phyloP scores from a whole-genome alignment of 2,797 vertebrate species.

The Gambusia yucatana region DNA sequence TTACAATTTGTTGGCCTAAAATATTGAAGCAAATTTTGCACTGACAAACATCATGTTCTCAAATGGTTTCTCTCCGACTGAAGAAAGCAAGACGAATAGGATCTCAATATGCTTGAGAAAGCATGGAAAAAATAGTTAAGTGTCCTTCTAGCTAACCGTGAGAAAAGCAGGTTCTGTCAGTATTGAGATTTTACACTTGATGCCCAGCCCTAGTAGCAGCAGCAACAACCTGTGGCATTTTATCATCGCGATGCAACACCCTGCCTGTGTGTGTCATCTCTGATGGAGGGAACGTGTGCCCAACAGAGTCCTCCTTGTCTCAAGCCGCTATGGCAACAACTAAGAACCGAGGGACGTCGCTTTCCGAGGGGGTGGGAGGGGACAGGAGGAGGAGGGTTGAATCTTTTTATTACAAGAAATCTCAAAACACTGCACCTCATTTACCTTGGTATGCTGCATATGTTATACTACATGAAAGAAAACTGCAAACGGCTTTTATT shows the following conservation, averaged over 20 bases:
- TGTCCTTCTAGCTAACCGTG: constrained; percentile 3
- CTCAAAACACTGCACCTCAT: constrained; percentile 89
- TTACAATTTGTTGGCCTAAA: not conserved
- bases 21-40: not conserved
- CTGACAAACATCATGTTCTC: constrained; percentile 31
- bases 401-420: constrained; percentile 72
- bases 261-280: constrained; percentile 55
- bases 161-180: constrained; percentile 46
- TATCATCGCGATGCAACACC: constrained; percentile 60
- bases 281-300: constrained; percentile 40
- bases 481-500: constrained; percentile 87
- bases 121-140: constrained; percentile 1
- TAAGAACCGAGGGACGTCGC: constrained; percentile 48
- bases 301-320: constrained; percentile 39
- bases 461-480: constrained; percentile 86
- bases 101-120: not conserved
- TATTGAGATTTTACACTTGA: constrained; percentile 42
- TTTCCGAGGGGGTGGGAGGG: constrained; percentile 59
- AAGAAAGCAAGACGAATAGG: constrained; percentile 5
- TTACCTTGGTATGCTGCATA: constrained; percentile 94
- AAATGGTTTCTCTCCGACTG: constrained; percentile 36
- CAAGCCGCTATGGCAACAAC: constrained; percentile 52
- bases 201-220: constrained; percentile 61
- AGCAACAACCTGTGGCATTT: constrained; percentile 48
- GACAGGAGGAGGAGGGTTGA: constrained; percentile 29